Evolutionary conservation across 2,888 invertebrate genomes (phyloP).

Genomic region (Acanthosepion esculentum): DNA sequence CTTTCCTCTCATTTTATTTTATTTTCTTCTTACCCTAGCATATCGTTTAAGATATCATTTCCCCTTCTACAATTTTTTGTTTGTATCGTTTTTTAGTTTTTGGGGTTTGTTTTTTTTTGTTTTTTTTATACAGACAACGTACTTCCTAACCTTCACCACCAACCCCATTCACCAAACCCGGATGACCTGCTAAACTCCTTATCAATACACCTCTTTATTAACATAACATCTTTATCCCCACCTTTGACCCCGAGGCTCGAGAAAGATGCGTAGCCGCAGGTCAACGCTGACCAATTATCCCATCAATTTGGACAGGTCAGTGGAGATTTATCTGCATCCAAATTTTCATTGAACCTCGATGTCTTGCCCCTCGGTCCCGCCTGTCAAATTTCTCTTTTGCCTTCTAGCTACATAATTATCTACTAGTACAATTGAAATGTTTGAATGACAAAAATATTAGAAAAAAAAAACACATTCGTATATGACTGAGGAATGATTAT

Average conservation of each 20-base stretch:
- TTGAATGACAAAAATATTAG: background rate
- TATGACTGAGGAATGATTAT: background rate
- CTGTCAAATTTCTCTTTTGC: background rate
- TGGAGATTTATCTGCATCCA: background rate
- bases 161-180: background rate
- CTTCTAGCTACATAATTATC: background rate
- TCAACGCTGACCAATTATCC: conserved; percentile 18
- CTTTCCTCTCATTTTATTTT: too few relatives aligned
- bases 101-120: too few relatives aligned
- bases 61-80: background rate
- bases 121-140: background rate
- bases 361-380: background rate
- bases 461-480: background rate
- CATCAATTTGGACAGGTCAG: background rate
- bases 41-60: background rate
- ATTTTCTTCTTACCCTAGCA: background rate
- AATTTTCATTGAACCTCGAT: background rate
- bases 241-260: background rate
- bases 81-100: background rate
- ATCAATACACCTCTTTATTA: background rate
- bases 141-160: background rate
- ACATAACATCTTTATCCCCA: background rate
- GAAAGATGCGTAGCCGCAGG: background rate
- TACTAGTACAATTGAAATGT: background rate
- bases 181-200: background rate